Evolutionary conservation across 2,113 vertebrate genomes (phyloP).

Genomic region (Mobula birostris): DNA sequence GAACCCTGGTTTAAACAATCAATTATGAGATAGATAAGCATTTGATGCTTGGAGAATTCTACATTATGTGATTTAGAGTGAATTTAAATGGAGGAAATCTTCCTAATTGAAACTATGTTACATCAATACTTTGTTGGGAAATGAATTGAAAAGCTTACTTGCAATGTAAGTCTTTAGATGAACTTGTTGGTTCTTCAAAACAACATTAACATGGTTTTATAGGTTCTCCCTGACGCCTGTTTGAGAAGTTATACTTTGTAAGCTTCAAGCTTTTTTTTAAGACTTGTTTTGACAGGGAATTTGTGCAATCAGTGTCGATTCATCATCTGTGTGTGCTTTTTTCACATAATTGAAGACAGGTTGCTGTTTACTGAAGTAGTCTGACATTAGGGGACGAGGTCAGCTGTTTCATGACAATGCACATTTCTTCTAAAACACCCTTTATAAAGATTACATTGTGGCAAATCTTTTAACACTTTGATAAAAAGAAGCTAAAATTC

Average conservation of each 20-base stretch:
- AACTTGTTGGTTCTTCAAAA: neutral
- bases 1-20: neutral
- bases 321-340: neutral
- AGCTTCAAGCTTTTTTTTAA: neutral
- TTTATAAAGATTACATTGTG: neutral
- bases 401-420: neutral
- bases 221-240: neutral
- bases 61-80: too few relatives aligned
- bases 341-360: neutral
- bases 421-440: neutral
- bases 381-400: neutral
- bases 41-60: neutral
- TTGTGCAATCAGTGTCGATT: neutral
- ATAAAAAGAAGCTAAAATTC: neutral
- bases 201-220: neutral
- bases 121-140: neutral
- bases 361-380: neutral
- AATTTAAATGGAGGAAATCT: neutral
- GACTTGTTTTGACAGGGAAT: neutral
- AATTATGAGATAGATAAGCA: neutral
- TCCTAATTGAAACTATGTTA: neutral
- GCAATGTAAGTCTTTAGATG: neutral
- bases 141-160: neutral
- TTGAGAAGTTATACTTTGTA: neutral
- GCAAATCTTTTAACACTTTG: neutral